These are phyloP conservation scores for Pachliopta kotzebuea DNA, from an alignment of 2,888 invertebrate genomes.

Conservation along the genomic window DNA sequence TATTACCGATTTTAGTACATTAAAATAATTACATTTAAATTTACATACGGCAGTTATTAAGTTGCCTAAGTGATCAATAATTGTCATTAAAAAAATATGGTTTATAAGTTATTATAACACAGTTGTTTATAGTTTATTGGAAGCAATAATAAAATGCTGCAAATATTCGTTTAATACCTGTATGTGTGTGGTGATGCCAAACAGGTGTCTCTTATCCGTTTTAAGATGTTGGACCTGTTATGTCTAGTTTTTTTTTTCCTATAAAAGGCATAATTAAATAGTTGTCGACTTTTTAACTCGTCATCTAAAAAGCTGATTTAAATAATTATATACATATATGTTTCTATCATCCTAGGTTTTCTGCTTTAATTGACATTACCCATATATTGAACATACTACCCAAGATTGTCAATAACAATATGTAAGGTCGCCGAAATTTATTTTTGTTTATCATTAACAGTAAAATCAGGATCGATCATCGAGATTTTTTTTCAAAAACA, in stretches of 20 bases:
- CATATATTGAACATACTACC: neutral
- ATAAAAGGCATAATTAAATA: constrained; percentile 10
- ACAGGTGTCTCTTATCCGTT: constrained; percentile 26
- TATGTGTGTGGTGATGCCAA: constrained; percentile 11
- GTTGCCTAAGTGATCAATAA: neutral
- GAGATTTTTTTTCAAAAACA: neutral
- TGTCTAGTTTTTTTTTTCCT: constrained; percentile 20
- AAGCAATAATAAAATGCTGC: constrained; percentile 19
- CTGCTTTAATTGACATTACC: neutral
- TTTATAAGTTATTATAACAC: constrained; percentile 1
- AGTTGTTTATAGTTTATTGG: constrained; percentile 12
- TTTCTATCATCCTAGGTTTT: neutral
- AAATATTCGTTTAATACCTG: constrained; percentile 7
- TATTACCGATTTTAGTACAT: neutral
- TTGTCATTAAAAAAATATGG: neutral
- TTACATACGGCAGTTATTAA: neutral
- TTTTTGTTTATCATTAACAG: no score
- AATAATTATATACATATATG: neutral
- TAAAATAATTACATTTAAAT: neutral
- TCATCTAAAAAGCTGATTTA: neutral
- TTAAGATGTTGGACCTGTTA: constrained; percentile 9
- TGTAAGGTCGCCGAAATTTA: neutral
- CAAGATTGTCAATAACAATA: neutral
- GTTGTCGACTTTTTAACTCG: constrained; percentile 10
- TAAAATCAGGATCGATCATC: neutral